phyloP scores from a whole-genome alignment of 2,888 invertebrate genomes.

The Lamellibrachia satsuma region DNA sequence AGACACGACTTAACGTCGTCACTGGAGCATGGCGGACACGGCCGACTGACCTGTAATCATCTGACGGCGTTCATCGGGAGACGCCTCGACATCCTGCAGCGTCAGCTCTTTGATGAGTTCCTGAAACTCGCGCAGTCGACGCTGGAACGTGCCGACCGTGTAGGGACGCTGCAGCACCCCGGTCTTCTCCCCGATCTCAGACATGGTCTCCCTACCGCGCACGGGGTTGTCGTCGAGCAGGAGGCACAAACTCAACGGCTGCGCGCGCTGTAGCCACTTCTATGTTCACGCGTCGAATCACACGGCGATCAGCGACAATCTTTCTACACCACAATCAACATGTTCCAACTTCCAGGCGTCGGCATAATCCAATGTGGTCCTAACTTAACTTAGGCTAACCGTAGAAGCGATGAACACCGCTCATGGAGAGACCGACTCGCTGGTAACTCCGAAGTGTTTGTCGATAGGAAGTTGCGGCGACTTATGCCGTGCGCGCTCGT shows the following conservation, averaged over 20 bases:
- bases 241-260: background rate
- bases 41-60: conserved; percentile 58
- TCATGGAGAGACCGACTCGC: background rate
- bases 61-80: conserved; percentile 60
- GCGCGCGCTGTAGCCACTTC: background rate
- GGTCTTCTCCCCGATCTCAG: conserved; percentile 17
- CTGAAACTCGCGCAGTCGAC: conserved; percentile 57
- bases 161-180: conserved; percentile 53
- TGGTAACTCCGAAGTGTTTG: background rate
- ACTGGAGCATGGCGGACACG: background rate
- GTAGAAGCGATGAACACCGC: background rate
- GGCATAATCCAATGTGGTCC: background rate
- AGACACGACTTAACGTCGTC: background rate
- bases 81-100: conserved; percentile 58
- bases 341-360: background rate
- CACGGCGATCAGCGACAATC: background rate
- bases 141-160: conserved; percentile 59
- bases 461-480: conserved; percentile 3
- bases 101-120: conserved; percentile 60
- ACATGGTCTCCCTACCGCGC: conserved; percentile 1
- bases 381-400: background rate
- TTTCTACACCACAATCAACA: background rate
- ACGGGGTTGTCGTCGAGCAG: background rate
- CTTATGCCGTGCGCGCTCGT: background rate
- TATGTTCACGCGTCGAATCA: background rate